These are phyloP conservation scores for Drosophila prolongata DNA, from an alignment of 2,888 invertebrate genomes.

Conservation along the genomic window DNA sequence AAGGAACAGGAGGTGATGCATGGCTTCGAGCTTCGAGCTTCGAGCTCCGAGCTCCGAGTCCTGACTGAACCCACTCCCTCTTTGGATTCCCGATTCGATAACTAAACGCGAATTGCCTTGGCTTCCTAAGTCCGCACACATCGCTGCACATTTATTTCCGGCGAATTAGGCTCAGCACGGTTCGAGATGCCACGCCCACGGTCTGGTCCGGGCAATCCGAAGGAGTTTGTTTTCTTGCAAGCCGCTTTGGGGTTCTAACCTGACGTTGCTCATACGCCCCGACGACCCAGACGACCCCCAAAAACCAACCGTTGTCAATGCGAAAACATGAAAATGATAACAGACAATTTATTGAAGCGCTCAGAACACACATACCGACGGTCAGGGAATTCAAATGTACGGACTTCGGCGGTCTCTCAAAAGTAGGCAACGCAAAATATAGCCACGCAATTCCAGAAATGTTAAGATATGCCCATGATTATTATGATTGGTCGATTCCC, in stretches of 20 bases:
- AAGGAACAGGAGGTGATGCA: slow-evolving; percentile 9
- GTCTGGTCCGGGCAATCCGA: slow-evolving; percentile 13
- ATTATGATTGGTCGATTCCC: slow-evolving; percentile 69
- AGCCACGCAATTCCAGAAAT: slow-evolving; percentile 8
- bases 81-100: neutral
- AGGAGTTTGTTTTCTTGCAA: slow-evolving; percentile 41
- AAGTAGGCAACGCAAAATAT: slow-evolving; percentile 30
- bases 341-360: slow-evolving; percentile 75
- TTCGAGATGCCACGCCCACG: slow-evolving; percentile 23
- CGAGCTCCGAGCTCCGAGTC: too few relatives aligned
- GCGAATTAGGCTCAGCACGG: slow-evolving; percentile 69
- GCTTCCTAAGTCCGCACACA: slow-evolving; percentile 67
- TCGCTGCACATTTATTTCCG: slow-evolving; percentile 79
- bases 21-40: neutral
- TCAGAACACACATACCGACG: neutral
- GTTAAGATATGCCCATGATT: slow-evolving; percentile 52
- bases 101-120: slow-evolving; percentile 44
- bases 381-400: neutral
- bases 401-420: slow-evolving; percentile 18
- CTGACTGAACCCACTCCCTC: neutral
- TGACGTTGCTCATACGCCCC: slow-evolving; percentile 62
- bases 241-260: slow-evolving; percentile 53
- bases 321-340: slow-evolving; percentile 77
- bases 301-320: slow-evolving; percentile 67
- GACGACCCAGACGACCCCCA: slow-evolving; percentile 22